phyloP scores from a whole-genome alignment of 2,888 invertebrate species.

The Xanthorhoe spadicearia region DNA sequence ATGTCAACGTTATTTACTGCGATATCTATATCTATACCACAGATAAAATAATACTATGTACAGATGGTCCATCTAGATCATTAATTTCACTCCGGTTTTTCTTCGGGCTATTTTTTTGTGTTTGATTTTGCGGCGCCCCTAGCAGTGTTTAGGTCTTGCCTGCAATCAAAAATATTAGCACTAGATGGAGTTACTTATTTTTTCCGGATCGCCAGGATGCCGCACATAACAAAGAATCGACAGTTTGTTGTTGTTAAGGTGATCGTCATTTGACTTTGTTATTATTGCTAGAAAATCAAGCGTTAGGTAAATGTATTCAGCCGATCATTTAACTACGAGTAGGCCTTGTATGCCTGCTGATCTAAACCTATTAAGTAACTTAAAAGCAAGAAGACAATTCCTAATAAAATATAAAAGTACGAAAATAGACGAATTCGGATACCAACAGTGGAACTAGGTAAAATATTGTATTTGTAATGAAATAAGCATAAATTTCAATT shows the following conservation, averaged over 20 bases:
- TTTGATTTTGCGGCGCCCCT: no score
- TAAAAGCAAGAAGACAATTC: neutral
- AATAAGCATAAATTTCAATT: constrained; percentile 9
- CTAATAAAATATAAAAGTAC: neutral
- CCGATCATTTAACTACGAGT: neutral
- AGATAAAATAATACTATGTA: no score
- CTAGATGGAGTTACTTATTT: no score
- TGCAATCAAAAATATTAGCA: no score
- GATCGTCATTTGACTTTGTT: neutral
- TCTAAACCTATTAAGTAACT: neutral
- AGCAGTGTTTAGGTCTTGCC: no score
- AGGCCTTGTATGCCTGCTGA: neutral
- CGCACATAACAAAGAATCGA: no score
- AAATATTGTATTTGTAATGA: neutral
- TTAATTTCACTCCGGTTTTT: no score
- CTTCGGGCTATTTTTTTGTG: no score
- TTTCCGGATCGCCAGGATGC: no score
- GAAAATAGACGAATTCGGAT: constrained; percentile 4
- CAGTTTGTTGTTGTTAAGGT: neutral
- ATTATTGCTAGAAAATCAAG: neutral
- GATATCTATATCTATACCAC: no score
- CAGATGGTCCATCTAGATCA: no score
- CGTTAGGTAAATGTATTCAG: neutral
- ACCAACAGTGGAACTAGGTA: constrained; percentile 2
- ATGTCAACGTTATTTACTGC: neutral